Evolutionary conservation across 2,113 vertebrate species (phyloP), one percentile per base, ranked within the genome.

Genomic region (Electrona antarctica): DNA sequence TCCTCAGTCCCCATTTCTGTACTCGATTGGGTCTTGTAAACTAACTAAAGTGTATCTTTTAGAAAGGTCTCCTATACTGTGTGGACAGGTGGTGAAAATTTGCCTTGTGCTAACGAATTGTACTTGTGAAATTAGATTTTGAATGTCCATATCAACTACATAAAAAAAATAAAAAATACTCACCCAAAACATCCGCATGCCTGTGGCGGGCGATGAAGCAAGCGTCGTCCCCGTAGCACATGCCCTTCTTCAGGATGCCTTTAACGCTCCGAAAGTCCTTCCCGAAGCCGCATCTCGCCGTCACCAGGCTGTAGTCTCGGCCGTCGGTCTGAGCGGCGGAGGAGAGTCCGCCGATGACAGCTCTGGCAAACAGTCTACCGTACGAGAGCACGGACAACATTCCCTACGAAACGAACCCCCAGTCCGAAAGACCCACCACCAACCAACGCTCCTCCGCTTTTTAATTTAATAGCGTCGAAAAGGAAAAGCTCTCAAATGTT

Each of bases 371-470:
- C 89, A 98, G 93, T 91, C 98, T 93, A 85, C 98, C 97, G 90
- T 97, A 99, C 46, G 97, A 98, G 57, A 99, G 93, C 86, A 98
- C 96, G 76, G 97, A 99, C 93, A 99, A 97, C 97, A 99, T 99
- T 66, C 86, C 92, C 86, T 41, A 41, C 3, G 3, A 6, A 41
- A 41, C 33, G 5, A 41, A 41, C 33, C 33, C 33, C 33, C 33
- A 3, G 3, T 3, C 33, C 33, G 33, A 41, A 41, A 41, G 2
- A 21, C 21, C 21, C 21, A 21, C 21, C 21, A 21, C 21, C 33
- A 41, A 41, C 33, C 21, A 41, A 41, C 33, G 33, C 33, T 41
- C 21, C 21, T 21, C 2, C 21, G 21, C 21, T 2, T 21, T 21
- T 21, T 21, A 21, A 21, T 21, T 21, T 21, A 21, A 21, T 21